Evolutionary conservation across 2,113 vertebrate genomes (phyloP).

Genomic region (Eptesicus fuscus): DNA sequence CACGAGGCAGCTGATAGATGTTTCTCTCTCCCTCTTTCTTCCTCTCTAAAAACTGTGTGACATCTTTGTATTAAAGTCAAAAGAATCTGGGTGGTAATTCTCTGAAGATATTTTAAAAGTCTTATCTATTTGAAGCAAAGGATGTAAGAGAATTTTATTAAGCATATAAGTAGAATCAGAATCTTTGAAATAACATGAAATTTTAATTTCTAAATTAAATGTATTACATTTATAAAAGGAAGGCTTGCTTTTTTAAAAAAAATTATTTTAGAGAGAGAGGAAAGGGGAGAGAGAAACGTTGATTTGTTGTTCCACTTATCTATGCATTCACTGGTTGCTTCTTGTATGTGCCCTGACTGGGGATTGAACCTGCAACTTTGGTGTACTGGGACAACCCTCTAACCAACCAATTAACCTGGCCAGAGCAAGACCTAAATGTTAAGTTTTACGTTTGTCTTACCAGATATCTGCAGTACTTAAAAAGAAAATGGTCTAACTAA

Average conservation of each 20-base stretch:
- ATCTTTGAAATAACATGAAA: background rate
- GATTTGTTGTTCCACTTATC: background rate
- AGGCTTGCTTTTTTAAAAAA: background rate
- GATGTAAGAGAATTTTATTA: background rate
- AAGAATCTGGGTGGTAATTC: background rate
- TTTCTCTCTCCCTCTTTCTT: background rate
- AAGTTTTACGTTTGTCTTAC: background rate
- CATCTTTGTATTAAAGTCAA: background rate
- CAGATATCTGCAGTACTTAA: background rate
- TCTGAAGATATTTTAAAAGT: background rate
- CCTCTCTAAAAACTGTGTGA: background rate
- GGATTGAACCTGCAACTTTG: background rate
- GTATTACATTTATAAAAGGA: background rate
- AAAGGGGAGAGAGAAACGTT: no score
- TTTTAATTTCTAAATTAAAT: background rate
- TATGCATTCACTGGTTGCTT: background rate
- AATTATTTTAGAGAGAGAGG: no score
- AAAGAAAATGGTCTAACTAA: background rate
- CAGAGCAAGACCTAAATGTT: background rate
- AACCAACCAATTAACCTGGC: background rate
- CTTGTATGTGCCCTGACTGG: background rate
- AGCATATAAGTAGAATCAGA: background rate
- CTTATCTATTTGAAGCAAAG: conserved; percentile 4
- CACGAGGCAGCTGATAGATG: background rate
- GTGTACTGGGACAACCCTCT: background rate